These are phyloP conservation scores for Helicoverpa assulta DNA, from an alignment of 2,888 invertebrate genomes.

Conservation along the genomic window DNA sequence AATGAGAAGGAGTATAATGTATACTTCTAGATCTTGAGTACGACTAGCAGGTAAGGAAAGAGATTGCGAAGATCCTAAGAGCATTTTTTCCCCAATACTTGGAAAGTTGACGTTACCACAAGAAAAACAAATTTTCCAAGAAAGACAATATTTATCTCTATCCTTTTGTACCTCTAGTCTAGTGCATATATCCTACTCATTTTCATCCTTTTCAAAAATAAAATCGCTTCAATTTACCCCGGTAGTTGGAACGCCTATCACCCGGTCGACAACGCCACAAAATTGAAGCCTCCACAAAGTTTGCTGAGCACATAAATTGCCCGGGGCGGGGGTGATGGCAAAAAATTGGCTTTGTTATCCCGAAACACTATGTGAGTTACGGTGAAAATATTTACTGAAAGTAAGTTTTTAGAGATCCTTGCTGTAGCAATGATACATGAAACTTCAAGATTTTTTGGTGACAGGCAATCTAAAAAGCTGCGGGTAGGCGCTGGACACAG, in stretches of 20 bases:
- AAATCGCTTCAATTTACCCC: background rate
- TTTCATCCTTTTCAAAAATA: background rate
- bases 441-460: background rate
- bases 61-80: no score
- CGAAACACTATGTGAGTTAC: background rate
- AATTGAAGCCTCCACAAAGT: constrained; percentile 22
- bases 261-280: background rate
- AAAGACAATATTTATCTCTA: no score
- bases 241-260: constrained; percentile 7
- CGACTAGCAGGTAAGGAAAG: no score
- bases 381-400: background rate
- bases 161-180: no score
- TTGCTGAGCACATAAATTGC: constrained; percentile 28
- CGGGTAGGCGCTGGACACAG: no score
- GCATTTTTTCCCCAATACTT: no score
- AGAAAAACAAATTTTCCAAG: no score
- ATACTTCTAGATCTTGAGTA: no score
- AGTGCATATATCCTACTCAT: no score
- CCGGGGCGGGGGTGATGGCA: constrained; percentile 3
- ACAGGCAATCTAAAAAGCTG: background rate
- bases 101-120: no score
- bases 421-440: rapidly evolving
- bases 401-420: constrained; percentile 10
- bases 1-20: no score
- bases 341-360: constrained; percentile 26